These are phyloP conservation scores for Tinea pellionella DNA, from an alignment of 2,888 invertebrate species.

Conservation along the genomic window DNA sequence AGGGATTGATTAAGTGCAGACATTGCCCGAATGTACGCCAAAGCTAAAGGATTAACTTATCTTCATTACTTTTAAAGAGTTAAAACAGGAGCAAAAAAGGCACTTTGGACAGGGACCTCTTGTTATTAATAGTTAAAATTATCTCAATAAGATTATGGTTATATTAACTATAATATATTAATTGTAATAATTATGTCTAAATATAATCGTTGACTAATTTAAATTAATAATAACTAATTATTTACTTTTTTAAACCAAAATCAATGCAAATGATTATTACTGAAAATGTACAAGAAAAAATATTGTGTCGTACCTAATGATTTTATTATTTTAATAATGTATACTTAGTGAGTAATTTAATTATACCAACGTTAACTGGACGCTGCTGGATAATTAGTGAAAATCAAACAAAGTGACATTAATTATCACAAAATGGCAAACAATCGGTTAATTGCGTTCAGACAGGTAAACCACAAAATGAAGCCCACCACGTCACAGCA, in stretches of 20 bases:
- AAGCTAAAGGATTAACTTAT: neutral
- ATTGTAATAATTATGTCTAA: no score
- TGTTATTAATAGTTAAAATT: no score
- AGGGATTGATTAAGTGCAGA: slow-evolving; percentile 8
- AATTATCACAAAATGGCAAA: slow-evolving; percentile 63
- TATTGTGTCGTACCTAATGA: neutral
- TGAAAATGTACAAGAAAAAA: neutral
- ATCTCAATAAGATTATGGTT: no score
- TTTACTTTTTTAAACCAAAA: no score
- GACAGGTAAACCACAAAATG: slow-evolving; percentile 57
- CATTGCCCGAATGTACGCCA: neutral
- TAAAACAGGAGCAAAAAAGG: no score
- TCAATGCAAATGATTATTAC: no score
- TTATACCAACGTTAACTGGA: slow-evolving; percentile 15
- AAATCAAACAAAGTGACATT: slow-evolving; percentile 62
- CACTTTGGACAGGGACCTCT: no score
- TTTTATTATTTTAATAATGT: neutral
- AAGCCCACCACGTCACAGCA: slow-evolving; percentile 35
- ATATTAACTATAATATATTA: neutral
- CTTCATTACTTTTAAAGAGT: neutral
- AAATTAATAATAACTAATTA: no score
- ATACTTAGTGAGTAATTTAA: neutral
- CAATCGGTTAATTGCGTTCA: slow-evolving; percentile 61
- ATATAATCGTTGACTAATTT: no score
- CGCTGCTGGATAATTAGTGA: slow-evolving; percentile 55